Percentiles rank a stretch among this genome's conserved stretches.
Conservation (phyloP, 1,140 invertebrate species). For the Cryptotermes secundus region DNA sequence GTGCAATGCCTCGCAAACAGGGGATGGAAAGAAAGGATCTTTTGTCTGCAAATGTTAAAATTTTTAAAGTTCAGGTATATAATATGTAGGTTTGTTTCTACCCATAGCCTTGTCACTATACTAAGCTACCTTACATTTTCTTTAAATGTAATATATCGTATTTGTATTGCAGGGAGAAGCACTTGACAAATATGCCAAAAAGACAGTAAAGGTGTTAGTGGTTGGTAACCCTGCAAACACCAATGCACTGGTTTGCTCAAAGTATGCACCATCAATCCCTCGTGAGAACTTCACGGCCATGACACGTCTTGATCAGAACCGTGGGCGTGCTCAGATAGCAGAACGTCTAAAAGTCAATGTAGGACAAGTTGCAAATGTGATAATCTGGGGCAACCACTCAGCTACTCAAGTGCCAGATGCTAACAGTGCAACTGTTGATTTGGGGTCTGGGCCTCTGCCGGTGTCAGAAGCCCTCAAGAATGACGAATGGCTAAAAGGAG, state of each 20-base stretch:
- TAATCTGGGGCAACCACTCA: conserved; percentile 99
- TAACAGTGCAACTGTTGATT: conserved; percentile 73
- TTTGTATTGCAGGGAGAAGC: conserved; percentile 70
- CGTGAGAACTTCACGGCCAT: conserved; percentile 96
- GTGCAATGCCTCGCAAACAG: conserved; percentile 96
- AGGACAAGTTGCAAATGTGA: conserved; percentile 81
- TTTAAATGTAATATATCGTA: no score
- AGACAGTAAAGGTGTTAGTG: conserved; percentile 94
- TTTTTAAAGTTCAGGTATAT: conserved; percentile 84
- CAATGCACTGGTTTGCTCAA: conserved; percentile 94
- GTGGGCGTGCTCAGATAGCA: conserved; percentile 84
- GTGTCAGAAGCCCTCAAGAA: conserved; percentile 79
- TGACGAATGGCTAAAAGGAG: conserved; percentile 74
- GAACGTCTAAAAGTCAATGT: conserved; percentile 63
- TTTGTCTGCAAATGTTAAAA: conserved; percentile 94
- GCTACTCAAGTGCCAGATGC: conserved; percentile 98
- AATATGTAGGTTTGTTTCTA: neutral
- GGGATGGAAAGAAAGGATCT: conserved; percentile 99
- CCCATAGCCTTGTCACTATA: no score
- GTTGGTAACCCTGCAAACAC: conserved; percentile 99
- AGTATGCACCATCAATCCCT: conserved; percentile 97
- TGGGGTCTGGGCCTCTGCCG: conserved; percentile 53
- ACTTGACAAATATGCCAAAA: conserved; percentile 88
- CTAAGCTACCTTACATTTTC: no score
- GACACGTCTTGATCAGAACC: conserved; percentile 97